phyloP scores from a whole-genome alignment of 2,888 invertebrate genomes.

The Miltochrista miniata region DNA sequence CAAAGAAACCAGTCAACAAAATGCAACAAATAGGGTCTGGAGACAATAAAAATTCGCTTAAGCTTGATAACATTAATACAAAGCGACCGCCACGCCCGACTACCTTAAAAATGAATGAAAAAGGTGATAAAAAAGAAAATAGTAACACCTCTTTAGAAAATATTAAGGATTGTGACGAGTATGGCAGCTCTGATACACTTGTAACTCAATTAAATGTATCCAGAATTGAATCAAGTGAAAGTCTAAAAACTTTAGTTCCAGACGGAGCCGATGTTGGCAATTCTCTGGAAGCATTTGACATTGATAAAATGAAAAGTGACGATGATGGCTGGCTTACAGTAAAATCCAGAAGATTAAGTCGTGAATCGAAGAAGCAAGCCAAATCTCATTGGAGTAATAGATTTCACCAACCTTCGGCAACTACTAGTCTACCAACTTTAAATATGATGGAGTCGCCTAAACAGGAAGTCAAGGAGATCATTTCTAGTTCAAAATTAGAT shows the following conservation, averaged over 20 bases:
- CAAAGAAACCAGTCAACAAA: slow-evolving; percentile 49
- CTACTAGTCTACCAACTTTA: slow-evolving; percentile 91
- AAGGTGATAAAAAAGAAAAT: slow-evolving; percentile 57
- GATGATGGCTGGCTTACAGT: slow-evolving; percentile 96
- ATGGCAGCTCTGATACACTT: slow-evolving; percentile 84
- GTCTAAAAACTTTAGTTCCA: slow-evolving; percentile 76
- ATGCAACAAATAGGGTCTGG: slow-evolving; percentile 57
- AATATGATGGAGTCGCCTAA: slow-evolving; percentile 81
- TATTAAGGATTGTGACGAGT: slow-evolving; percentile 66
- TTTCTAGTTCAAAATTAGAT: slow-evolving; percentile 49
- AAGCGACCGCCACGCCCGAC: slow-evolving; percentile 61
- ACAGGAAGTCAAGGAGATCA: slow-evolving; percentile 62
- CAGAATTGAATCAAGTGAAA: slow-evolving; percentile 77
- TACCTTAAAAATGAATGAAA: slow-evolving; percentile 64
- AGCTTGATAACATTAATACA: slow-evolving; percentile 57
- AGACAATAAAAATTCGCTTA: slow-evolving; percentile 55
- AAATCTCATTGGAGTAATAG: slow-evolving; percentile 89
- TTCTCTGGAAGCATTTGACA: slow-evolving; percentile 78
- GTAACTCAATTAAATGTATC: slow-evolving; percentile 73
- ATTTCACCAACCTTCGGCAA: slow-evolving; percentile 92
- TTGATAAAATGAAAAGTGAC: slow-evolving; percentile 64
- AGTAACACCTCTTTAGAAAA: slow-evolving; percentile 53
- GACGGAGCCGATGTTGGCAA: slow-evolving; percentile 68
- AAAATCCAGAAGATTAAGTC: slow-evolving; percentile 86
- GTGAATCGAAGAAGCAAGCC: slow-evolving; percentile 82